phyloP scores from a whole-genome alignment of 2,797 vertebrate genomes.

The Hylomyscus alleni region DNA sequence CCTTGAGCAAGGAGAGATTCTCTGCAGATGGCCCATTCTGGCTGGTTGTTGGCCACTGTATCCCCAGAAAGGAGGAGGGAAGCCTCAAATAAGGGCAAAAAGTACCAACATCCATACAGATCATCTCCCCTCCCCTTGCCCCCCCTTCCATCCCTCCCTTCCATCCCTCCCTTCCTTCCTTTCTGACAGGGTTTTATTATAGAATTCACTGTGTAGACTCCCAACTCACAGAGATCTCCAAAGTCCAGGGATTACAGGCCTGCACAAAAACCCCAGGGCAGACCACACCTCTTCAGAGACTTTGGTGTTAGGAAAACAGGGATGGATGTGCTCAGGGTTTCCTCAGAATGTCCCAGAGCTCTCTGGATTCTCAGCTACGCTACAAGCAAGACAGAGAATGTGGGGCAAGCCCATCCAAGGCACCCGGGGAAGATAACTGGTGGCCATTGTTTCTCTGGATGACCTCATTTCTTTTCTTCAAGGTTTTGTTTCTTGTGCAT shows the following conservation, averaged over 20 bases:
- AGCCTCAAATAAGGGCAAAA: neutral
- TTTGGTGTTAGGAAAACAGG: neutral
- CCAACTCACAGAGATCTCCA: neutral
- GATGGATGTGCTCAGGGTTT: neutral
- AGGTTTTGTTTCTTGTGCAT: neutral
- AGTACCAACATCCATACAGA: neutral
- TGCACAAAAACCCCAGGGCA: neutral
- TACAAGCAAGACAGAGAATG: neutral
- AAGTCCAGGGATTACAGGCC: too few species aligned
- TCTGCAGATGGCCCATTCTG: neutral
- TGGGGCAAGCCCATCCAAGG: neutral
- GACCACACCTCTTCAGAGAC: neutral
- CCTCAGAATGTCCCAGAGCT: neutral
- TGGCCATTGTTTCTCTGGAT: neutral
- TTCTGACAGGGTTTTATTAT: neutral
- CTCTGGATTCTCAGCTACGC: neutral
- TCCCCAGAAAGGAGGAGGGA: slow-evolving; percentile 25
- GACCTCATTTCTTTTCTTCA: neutral
- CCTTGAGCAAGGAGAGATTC: neutral
- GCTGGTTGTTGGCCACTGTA: neutral
- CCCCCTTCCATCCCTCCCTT: neutral
- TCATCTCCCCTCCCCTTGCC: too few species aligned
- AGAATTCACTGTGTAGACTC: neutral
- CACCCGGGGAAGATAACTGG: neutral
- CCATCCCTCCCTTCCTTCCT: neutral